Base-by-base conservation (phyloP, 2,888 invertebrate species). In the Diploptera punctata region DNA sequence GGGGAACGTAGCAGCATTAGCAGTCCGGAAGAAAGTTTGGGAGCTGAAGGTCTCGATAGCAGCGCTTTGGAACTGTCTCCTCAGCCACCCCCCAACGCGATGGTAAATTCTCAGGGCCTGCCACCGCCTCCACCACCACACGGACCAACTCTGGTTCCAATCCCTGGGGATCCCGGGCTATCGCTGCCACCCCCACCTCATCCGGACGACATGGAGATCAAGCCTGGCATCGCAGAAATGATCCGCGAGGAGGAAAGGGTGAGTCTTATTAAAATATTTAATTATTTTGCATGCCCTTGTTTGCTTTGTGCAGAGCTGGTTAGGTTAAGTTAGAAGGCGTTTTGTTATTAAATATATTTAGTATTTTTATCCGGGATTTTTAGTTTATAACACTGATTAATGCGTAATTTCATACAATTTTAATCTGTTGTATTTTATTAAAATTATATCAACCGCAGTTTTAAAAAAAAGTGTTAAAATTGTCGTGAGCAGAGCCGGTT, bases 191-290 rank as follows among this genome's bases (percentile, higher is more conserved):
- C 77, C 24, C 75, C 77, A 71, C 79, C 69, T 74, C 79, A 75
- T 77, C 80, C 80, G 67, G 95, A 95, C 80, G 95, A 95, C 84
- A 88, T 94, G 84, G 95, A 95, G 86, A 94, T 96, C 85, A 93
- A 95, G 80, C 96, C 96, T 68, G 96, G 95, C 85, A 96, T 95
- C 87, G 95, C 95, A 76, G 96, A 96, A 88, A 95, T 96, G 95
- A 96, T 96, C 82, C 92, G 95, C 83, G 96, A 96, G 89, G 96
- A 96, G 87, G 95, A 95, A 88, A 88, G 95, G 93, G 95, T 95
- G 84, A 94, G 95, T 93, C 71, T 68, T 60, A 13, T 16, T 21
- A 24, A n/a, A 26, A 18, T 38, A 33, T 67, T 4, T 9, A 33
- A 18, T 4, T 38, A 24, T 18, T 18, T 18, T 3, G 57, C 10